phyloP scores from a whole-genome alignment of 2,113 vertebrate species.

The Chloebia gouldiae region DNA sequence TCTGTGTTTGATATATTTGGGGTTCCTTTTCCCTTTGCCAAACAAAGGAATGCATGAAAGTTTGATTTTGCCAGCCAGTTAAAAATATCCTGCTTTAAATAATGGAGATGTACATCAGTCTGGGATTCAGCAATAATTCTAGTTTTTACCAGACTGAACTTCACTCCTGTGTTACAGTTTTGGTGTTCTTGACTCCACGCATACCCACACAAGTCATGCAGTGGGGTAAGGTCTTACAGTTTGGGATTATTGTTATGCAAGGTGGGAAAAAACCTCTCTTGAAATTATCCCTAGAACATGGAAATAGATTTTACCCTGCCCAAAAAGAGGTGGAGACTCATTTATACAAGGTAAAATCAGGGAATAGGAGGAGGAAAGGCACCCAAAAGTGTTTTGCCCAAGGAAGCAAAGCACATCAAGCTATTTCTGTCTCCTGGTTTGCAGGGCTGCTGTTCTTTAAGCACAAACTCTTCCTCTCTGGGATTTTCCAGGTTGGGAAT shows the following conservation, averaged over 20 bases:
- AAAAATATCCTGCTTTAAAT: background rate
- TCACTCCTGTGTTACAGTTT: background rate
- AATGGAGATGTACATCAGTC: background rate
- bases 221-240: background rate
- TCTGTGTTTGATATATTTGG: background rate
- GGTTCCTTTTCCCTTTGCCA: conserved; percentile 7
- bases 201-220: background rate
- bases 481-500: background rate
- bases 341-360: background rate
- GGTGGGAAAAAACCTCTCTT: background rate
- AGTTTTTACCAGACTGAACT: background rate
- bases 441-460: background rate
- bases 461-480: background rate
- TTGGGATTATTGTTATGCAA: background rate
- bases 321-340: background rate
- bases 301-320: background rate
- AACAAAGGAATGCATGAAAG: conserved; percentile 21
- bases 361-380: background rate
- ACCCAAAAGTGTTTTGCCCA: background rate
- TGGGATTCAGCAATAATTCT: background rate
- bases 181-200: background rate
- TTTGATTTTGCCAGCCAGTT: background rate
- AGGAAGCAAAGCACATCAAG: background rate
- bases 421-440: background rate
- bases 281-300: background rate